Evolutionary conservation across 2,888 invertebrate genomes (phyloP), one percentile per base, ranked within the genome.

Genomic region (Tromatobia lineatoria): DNA sequence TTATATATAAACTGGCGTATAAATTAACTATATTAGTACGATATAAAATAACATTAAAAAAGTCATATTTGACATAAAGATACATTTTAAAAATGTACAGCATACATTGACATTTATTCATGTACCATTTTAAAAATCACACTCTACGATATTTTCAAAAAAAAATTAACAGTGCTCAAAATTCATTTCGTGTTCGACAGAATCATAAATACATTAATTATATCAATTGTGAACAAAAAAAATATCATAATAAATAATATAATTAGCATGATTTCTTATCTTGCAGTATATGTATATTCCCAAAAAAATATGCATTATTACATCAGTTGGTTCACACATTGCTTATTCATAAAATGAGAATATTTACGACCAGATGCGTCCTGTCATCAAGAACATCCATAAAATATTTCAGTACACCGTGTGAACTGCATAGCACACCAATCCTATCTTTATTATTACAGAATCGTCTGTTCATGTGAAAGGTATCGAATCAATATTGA

Each of bases 401-500:
- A 64, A 71, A 70, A 45, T 74, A 45, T 8, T 75, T 83, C 70
- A 61, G 59, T 64, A 23, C 42, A 76, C 73, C 83, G 83, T 80
- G 80, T 78, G 80, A 84, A 84, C 80, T 71, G 54, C 54, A 18
- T 29, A 57, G 52, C 50, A 7, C 69, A 61, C 47, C 38, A 78
- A 69, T 77, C 47, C 45, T 80, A 83, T 84, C 74, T 77, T 73
- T 80, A 74, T 74, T 78, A 74, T 78, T 77, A 73, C 80, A 38
- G 61, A 69, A 61, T 34, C 52, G 76, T 67, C 52, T 61, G 71
- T 67, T 54, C 67, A 45, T 50, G 67, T 34, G 76, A 77, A 80
- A 75, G 79, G 80, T 73, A 77, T 83, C 67, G 80, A 77, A 77
- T 80, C 83, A 76, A 76, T 80, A 66, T 76, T 71, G 50, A 80